Base-by-base conservation (phyloP, 2,113 vertebrate species). In the Centropristis striata region DNA sequence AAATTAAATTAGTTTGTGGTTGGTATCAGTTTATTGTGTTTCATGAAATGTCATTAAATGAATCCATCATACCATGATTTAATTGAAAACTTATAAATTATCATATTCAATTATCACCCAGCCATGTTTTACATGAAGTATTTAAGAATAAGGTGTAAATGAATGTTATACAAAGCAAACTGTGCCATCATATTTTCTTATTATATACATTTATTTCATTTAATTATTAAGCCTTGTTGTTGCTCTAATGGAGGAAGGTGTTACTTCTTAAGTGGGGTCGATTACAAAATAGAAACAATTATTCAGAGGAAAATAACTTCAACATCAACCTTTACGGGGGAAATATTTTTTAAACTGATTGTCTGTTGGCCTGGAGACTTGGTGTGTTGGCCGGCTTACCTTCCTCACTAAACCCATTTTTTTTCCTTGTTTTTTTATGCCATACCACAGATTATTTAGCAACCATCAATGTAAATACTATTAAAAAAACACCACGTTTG, bases 241-340 rank as follows among this genome's bases (percentile, higher is more conserved):
- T 51, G 28, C 59, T 69, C 21, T 76, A 65, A 80, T 78, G 64
- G 21, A 68, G 32, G 37, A 50, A 37, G 12, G 12, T 2, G 1
- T 73, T 41, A 82, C 14, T 44, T 65, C 23, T 51, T 59, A 54
- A 61, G 36, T 36, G 49, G 12, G 25, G 32, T n/a, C n/a, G 55
- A 47, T 49, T 36, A 68, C 37, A 81, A 88, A 88, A 69, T 61
- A 68, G 42, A 75, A 49, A 66, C 44, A 85, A 54, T 85, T 47
- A 75, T 65, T 39, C 23, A 25, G 16, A 28, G 23, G 25, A 67
- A 76, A 75, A 79, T 10, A 20, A 81, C 54, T 79, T 64, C 8
- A 70, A 80, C 47, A 1, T 57, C 23, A 51, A 59, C n/a, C 42
- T 42, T 75, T 55, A 41, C 61, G 5, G 68, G 16, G 21, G 12